Evolutionary conservation across 2,113 vertebrate species (phyloP).

Genomic region (Malaclemys terrapin): DNA sequence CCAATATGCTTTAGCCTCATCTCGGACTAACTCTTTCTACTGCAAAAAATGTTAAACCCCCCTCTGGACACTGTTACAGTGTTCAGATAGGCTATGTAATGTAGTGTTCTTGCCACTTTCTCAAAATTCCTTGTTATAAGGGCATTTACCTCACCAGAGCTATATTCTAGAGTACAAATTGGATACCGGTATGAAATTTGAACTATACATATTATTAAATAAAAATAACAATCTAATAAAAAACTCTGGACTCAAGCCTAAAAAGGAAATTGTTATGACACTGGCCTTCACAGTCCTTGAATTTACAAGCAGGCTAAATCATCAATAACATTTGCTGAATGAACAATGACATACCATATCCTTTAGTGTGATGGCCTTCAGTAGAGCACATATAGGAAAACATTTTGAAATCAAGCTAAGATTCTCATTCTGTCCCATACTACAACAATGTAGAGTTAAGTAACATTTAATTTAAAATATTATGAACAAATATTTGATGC

Average conservation of each 20-base stretch:
- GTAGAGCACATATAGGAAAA: neutral
- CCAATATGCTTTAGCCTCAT: neutral
- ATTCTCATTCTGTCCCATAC: neutral
- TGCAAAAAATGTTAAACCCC: neutral
- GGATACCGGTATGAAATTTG: neutral
- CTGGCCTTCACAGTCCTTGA: neutral
- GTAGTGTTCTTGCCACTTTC: neutral
- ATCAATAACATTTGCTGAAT: neutral
- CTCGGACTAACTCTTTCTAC: neutral
- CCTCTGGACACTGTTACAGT: neutral
- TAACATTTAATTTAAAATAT: neutral
- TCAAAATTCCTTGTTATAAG: neutral
- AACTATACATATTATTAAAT: neutral
- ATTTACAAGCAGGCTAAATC: neutral
- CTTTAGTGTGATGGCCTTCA: neutral
- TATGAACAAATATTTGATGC: neutral
- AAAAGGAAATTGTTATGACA: neutral
- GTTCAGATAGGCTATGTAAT: neutral
- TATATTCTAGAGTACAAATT: neutral
- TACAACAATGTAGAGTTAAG: neutral
- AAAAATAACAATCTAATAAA: slow-evolving; percentile 8
- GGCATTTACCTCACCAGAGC: neutral
- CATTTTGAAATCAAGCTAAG: neutral
- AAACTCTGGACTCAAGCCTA: neutral
- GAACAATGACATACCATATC: neutral